A percentile compares a stretch with the other conserved stretches of the same genome.
Evolutionary conservation across 2,113 vertebrate genomes (phyloP).

Genomic region (Carlito syrichta): DNA sequence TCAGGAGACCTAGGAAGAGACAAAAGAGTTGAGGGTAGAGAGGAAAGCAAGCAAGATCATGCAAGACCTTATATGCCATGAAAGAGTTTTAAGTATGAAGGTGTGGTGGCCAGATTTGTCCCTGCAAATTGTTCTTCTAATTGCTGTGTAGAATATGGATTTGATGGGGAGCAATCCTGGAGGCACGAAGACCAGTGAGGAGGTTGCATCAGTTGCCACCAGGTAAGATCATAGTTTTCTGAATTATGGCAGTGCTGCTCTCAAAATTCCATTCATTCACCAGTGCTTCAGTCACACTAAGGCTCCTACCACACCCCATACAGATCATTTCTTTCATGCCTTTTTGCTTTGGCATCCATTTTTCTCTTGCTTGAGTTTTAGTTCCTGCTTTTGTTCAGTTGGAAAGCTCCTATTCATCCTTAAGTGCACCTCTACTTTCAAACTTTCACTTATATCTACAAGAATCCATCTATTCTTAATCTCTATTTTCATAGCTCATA

Average conservation of each 20-base stretch:
- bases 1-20: not conserved
- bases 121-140: not conserved
- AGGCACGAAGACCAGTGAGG: not conserved
- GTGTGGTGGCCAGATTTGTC: not conserved
- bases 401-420: not conserved
- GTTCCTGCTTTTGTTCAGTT: not conserved
- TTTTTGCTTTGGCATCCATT: not conserved
- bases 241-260: not conserved
- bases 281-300: not conserved
- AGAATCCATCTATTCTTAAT: not conserved
- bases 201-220: not conserved
- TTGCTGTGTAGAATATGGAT: not conserved
- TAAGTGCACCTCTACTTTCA: not conserved
- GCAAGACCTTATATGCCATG: not conserved
- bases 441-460: not conserved
- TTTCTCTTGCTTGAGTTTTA: not conserved
- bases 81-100: not conserved
- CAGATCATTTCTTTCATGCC: not conserved
- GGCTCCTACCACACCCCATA: fast-evolving
- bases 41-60: not conserved
- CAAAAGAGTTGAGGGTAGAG: not conserved
- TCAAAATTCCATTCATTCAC: not conserved
- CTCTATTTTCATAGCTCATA: not conserved
- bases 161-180: not conserved
- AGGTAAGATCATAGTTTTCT: not conserved